Percentiles rank a stretch among this genome's conserved stretches.
These are phyloP conservation scores for Dasypogon diadema DNA, from an alignment of 2,888 invertebrate species.

Conservation along the genomic window DNA sequence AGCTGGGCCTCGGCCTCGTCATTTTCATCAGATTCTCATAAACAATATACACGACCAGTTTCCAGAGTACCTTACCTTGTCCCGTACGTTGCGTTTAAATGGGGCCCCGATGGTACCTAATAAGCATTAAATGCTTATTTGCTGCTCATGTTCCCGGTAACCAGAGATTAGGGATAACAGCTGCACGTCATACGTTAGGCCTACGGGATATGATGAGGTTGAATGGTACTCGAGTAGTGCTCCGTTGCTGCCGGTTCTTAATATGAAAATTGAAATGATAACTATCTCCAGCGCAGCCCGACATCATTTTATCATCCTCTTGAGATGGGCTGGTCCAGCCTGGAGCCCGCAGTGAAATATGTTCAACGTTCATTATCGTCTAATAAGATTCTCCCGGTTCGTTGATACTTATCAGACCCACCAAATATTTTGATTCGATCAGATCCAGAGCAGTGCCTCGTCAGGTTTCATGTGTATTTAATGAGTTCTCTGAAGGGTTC, in stretches of 20 bases:
- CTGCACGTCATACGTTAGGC: constrained; percentile 41
- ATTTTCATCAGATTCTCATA: constrained; percentile 46
- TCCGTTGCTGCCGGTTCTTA: constrained; percentile 22
- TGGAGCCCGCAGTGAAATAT: constrained; percentile 12
- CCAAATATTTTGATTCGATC: constrained; percentile 24
- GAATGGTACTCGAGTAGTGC: not conserved
- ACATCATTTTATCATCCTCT: constrained; percentile 39
- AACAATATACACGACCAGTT: constrained; percentile 31
- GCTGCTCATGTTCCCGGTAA: constrained; percentile 28
- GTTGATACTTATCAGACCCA: constrained; percentile 20
- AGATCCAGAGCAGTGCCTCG: constrained; percentile 12
- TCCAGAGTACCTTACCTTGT: not conserved
- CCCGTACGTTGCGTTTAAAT: not conserved
- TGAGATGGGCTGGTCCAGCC: constrained; percentile 30
- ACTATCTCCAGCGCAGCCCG: constrained; percentile 25
- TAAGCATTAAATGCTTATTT: constrained; percentile 31
- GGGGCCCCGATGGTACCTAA: not conserved
- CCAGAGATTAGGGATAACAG: constrained; percentile 45
- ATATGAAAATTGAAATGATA: constrained; percentile 49
- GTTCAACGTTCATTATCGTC: constrained; percentile 27
- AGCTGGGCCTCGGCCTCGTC: constrained; percentile 18
- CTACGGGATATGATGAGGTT: constrained; percentile 21
- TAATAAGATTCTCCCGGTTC: constrained; percentile 16
- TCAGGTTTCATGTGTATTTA: constrained; percentile 12
- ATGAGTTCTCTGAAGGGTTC: constrained; percentile 2